Conservation (phyloP, 2,797 vertebrate genomes). For the Paratrypauchen microcephalus region DNA sequence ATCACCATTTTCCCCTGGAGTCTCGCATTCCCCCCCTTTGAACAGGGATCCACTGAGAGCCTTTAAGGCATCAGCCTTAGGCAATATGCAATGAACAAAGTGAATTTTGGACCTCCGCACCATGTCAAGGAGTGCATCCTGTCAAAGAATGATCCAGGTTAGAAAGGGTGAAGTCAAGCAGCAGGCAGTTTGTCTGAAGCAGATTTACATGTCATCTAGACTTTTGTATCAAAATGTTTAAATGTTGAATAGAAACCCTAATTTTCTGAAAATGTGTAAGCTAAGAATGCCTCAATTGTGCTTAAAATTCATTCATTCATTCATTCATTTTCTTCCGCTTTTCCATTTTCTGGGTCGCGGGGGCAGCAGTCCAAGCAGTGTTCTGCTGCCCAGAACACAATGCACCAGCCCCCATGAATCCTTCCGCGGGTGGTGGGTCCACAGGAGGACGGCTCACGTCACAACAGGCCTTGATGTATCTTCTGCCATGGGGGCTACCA, state of each 20-base stretch:
- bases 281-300: background rate
- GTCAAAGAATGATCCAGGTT: slow-evolving; percentile 34
- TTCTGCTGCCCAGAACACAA: too few relatives aligned
- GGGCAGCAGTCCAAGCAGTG: too few relatives aligned
- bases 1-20: slow-evolving; percentile 84
- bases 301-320: too few relatives aligned
- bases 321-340: too few relatives aligned
- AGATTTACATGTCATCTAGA: background rate
- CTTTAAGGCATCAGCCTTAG: slow-evolving; percentile 82
- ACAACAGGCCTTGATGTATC: too few relatives aligned
- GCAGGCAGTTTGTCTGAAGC: background rate
- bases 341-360: too few relatives aligned
- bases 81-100: slow-evolving; percentile 95
- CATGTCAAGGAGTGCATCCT: slow-evolving; percentile 96
- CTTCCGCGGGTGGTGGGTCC: too few relatives aligned
- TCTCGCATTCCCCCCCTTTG: slow-evolving; percentile 82
- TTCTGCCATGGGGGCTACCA: too few relatives aligned
- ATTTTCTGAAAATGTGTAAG: background rate
- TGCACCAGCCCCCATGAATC: too few relatives aligned
- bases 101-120: slow-evolving; percentile 91
- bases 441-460: too few relatives aligned
- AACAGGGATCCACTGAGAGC: slow-evolving; percentile 74
- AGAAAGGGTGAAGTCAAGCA: slow-evolving; percentile 14
- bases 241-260: background rate
- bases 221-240: background rate